Evolutionary conservation across 2,888 invertebrate genomes (phyloP), one percentile per base, ranked within the genome.

Genomic region (Graphium colonna): DNA sequence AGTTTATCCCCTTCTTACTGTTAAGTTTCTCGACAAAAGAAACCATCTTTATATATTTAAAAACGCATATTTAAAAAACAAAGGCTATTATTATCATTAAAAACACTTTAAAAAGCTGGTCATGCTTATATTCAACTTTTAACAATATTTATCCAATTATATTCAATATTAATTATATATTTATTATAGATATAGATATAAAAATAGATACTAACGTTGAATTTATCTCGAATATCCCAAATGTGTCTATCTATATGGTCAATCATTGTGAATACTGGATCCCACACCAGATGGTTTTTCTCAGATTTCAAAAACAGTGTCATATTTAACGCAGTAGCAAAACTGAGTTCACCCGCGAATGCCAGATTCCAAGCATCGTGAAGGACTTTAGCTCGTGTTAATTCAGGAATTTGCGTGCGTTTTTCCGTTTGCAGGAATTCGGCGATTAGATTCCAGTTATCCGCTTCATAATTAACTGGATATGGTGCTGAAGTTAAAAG

Each of bases 311-410:
- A 79, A 66, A 95, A 95, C 33, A 94, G 77, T 0, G 95, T 95
- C 94, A 96, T 94, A 65, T 95, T 93, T 16, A 96, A 89, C 0
- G 96, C 95, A 0, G 93, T 92, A 0, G 91, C 92, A 66, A 95
- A 95, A 59, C 93, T 93, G 1, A 96, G 82, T 63, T 95, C 94
- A 0, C 95, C 95, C 26, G 95, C 94, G 60, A 94, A 94, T 0
- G 95, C 95, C 42, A 95, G 76, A 73, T 95, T 95, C 93, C 95
- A 94, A 0, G 95, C 93, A 59, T 95, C 95, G 63, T 95, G 95
- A 0, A 95, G 82, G 0, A 95, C 80, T 69, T 95, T 95, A 0
- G 95, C 94, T 36, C 95, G 87, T 0, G 95, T 95, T 57, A 94
- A 89, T 10, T 93, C 92, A 0, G 95, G 95, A 54, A 95, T 93